Evolutionary conservation across 2,888 invertebrate genomes (phyloP).

Genomic region (Punctoribates punctum): DNA sequence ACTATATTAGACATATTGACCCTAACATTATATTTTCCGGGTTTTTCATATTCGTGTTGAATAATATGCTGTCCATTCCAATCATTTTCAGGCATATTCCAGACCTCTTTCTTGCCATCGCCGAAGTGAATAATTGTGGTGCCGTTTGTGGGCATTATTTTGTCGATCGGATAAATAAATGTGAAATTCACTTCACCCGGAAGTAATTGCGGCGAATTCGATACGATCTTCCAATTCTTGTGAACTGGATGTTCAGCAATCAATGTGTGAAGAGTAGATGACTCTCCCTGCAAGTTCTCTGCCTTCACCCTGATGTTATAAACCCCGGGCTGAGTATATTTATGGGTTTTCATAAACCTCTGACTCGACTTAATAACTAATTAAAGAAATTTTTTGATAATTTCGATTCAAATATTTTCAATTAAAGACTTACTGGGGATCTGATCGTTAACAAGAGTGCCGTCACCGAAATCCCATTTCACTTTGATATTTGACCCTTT

Average conservation of each 20-base stretch:
- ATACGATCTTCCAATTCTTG: conserved; percentile 46
- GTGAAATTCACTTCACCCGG: conserved; percentile 46
- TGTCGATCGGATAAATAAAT: conserved; percentile 47
- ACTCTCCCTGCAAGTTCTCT: conserved; percentile 47
- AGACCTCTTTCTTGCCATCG: conserved; percentile 47
- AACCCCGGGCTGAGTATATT: conserved; percentile 48
- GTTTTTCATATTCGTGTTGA: conserved; percentile 47
- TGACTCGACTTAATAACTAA: conserved; percentile 41
- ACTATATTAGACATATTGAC: conserved; percentile 48
- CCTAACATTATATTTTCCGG: conserved; percentile 48
- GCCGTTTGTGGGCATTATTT: conserved; percentile 49
- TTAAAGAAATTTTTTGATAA: too few relatives aligned
- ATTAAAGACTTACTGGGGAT: conserved; percentile 47
- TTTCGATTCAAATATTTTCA: too few relatives aligned
- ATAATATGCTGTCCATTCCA: conserved; percentile 45
- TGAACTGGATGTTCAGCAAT: conserved; percentile 47
- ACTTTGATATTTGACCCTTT: conserved; percentile 49
- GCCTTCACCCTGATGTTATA: conserved; percentile 47
- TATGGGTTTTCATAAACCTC: conserved; percentile 46
- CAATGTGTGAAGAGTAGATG: conserved; percentile 44
- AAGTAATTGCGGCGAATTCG: conserved; percentile 48
- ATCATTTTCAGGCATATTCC: conserved; percentile 48
- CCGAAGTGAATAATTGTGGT: conserved; percentile 48
- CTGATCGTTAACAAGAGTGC: conserved; percentile 46
- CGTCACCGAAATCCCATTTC: conserved; percentile 49